phyloP scores from a whole-genome alignment of 2,113 vertebrate genomes.

The Octodon degus region DNA sequence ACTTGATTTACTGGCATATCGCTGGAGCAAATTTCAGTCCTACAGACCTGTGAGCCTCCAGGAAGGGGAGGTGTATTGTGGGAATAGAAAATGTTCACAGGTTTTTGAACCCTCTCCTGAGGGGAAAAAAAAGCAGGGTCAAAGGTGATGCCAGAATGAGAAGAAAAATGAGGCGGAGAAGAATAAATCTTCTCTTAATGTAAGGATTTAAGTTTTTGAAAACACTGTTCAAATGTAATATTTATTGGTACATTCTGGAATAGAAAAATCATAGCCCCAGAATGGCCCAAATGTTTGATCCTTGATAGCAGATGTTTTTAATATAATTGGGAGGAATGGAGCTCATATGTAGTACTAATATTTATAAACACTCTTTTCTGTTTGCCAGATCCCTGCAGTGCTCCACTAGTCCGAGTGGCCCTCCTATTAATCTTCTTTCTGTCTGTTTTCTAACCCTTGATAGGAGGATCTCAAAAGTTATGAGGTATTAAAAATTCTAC shows the following conservation, averaged over 20 bases:
- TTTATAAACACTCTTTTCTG: constrained; percentile 56
- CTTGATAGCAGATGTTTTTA: constrained; percentile 71
- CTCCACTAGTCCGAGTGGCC: neutral
- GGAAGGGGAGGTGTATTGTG: neutral
- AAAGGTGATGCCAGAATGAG: constrained; percentile 47
- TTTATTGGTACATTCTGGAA: constrained; percentile 59
- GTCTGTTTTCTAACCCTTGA: neutral
- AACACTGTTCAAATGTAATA: constrained; percentile 38
- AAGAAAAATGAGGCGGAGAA: neutral
- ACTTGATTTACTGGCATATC: constrained; percentile 14
- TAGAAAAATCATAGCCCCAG: constrained; percentile 60
- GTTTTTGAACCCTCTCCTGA: constrained; percentile 23
- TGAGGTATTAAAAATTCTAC: neutral
- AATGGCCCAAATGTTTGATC: constrained; percentile 52
- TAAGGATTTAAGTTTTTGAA: constrained; percentile 65
- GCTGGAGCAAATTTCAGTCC: neutral
- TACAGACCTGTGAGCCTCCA: neutral
- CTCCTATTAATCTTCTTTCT: neutral
- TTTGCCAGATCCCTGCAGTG: constrained; percentile 26
- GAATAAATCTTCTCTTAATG: constrained; percentile 9
- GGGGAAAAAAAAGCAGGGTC: constrained; percentile 27
- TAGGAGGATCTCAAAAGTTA: neutral
- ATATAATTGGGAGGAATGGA: constrained; percentile 63
- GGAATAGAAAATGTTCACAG: neutral
- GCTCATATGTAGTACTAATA: constrained; percentile 57